Evolutionary conservation across 2,797 vertebrate genomes (phyloP), one percentile per base, ranked within the genome.

Genomic region (Lerista edwardsae): DNA sequence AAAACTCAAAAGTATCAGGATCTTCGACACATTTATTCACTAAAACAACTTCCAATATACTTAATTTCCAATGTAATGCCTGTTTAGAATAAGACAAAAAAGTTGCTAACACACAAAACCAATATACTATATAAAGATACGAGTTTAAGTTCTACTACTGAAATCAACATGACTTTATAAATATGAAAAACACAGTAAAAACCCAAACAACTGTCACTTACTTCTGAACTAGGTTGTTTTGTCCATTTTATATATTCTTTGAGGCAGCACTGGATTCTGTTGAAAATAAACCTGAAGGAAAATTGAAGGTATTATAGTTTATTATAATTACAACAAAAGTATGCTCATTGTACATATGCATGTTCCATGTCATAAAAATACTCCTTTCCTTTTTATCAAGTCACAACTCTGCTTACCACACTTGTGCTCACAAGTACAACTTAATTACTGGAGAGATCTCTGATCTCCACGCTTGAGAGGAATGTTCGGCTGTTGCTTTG

Each of bases 221-320:
- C 88, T 91, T 90, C 85, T 91, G 87, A 88, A 86, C 77, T 79
- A 93, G 67, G 82, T 92, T 93, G 86, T 67, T 93, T 85, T 88
- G 77, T 92, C 92, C 94, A 94, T 94, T 80, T 92, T 85, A 31
- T 61, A 80, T 91, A 88, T 91, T 90, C 72, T 86, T 82, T 64
- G 79, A 84, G 31, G 79, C 84, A 89, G 88, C 1, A 85, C 84
- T 74, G 61, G 76, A 84, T 85, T 86, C 82, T 85, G 89, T 1
- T 79, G 57, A 89, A 91, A 59, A 21, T 76, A 90, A 93, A 90
- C 85, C 93, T 93, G 76, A 51, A 91, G 86, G 89, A 0, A 86
- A 89, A 71, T 69, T 15, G 7, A 79, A 86, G 75, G 6, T 59
- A 2, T 21, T 86, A 62, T 36, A 77, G 67, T 72, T 81, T 81